Evolutionary conservation across 2,113 vertebrate genomes (phyloP).

Genomic region (Cromileptes altivelis): DNA sequence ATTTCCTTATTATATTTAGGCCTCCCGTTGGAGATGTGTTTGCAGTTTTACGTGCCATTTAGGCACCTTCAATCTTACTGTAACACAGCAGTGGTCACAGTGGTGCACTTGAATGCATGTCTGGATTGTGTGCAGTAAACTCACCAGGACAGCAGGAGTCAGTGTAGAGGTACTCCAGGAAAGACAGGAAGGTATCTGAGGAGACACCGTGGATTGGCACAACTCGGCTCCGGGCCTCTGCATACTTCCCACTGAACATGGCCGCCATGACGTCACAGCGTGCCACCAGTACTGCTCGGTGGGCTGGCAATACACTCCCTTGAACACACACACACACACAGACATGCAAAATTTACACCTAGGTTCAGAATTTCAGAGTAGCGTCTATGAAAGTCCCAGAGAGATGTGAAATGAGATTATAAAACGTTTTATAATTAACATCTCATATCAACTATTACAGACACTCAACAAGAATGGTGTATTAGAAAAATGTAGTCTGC

Average conservation of each 20-base stretch:
- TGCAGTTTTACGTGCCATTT: background rate
- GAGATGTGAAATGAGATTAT: background rate
- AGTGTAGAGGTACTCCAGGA: slow-evolving; percentile 97
- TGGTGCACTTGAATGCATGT: background rate
- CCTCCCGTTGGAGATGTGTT: background rate
- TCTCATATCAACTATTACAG: background rate
- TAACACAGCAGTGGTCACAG: background rate
- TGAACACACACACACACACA: slow-evolving; percentile 2
- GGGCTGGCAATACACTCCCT: slow-evolving; percentile 93
- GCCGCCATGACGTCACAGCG: slow-evolving; percentile 98
- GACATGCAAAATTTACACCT: slow-evolving; percentile 23
- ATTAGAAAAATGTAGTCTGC: too few species aligned
- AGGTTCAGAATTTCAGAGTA: background rate
- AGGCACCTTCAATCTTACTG: background rate
- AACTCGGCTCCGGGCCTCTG: slow-evolving; percentile 92
- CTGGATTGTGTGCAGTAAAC: slow-evolving; percentile 58
- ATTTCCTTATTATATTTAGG: slow-evolving; percentile 25
- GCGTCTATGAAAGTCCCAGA: background rate
- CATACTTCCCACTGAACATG: slow-evolving; percentile 97
- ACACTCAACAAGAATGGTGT: too few species aligned
- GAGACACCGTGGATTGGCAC: slow-evolving; percentile 96
- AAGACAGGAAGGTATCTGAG: slow-evolving; percentile 96
- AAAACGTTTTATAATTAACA: slow-evolving; percentile 5
- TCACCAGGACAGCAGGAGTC: slow-evolving; percentile 97
- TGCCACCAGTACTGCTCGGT: slow-evolving; percentile 94